Base-by-base conservation (phyloP, 2,888 invertebrate genomes). In the Ennomos erosarius region DNA sequence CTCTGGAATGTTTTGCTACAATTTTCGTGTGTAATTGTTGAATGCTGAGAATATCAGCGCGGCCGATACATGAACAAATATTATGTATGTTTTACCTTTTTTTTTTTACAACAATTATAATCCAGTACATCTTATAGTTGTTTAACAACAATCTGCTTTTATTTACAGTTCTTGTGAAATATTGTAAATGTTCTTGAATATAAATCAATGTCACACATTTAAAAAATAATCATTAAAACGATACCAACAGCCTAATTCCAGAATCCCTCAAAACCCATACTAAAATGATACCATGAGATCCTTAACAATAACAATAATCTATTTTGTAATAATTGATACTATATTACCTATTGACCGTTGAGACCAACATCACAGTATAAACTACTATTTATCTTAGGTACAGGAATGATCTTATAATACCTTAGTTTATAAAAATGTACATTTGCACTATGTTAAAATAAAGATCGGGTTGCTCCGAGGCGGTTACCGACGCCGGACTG, bases 331-430 rank as follows among this genome's bases (percentile, higher is more conserved):
- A 90, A 90, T 90, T 90, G 90, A 90, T 90, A 82, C 85, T 90
- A 90, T 89, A 81, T 84, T 84, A 85, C 69, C 89, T 90, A 89
- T 85, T 87, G 88, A 89, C 90, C 87, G 81, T 88, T 85, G 90
- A 90, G 89, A 90, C 90, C 91, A 84, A 87, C 88, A 90, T 90
- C 91, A 91, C 90, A 90, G 90, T 90, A 89, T 87, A 85, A 82
- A 81, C 87, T 87, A 89, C 86, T 87, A 84, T 83, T 58, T 87
- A 83, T 91, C 91, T 91, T 91, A 91, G 91, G 91, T 90, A 90
- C 90, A 85, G 91, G 90, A 91, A 91, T 90, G 90, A 90, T 85
- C 87, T 89, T 87, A 88, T 69, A 78, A 73, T 83, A 85, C 76
- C 79, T 81, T 84, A 80, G 65, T 75, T 77, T 69, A 74, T 75